Evolutionary conservation across 2,797 vertebrate species (phyloP), one percentile per base, ranked within the genome.

Genomic region (Mormyrus hasselquistii): DNA sequence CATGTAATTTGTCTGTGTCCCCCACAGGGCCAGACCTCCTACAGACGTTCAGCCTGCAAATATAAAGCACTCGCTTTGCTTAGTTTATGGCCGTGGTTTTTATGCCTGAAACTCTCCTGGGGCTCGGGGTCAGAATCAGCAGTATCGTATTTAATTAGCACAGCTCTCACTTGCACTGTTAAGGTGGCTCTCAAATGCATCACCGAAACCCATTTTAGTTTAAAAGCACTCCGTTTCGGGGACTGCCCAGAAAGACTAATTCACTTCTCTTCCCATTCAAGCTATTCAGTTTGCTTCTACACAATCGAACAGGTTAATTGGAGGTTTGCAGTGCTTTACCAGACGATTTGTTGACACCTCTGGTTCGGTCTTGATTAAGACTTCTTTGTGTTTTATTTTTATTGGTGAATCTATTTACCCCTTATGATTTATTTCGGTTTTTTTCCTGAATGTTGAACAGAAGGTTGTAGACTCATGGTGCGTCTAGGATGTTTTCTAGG

Each of bases 91-190:
- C 73, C 19, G 41, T 87, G 73, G 86, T 50, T 59, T 89, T 89
- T 62, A 85, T 19, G 87, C 47, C 76, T 49, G 14, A 7, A 22
- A 22, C 38, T 50, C 53, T 69, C 69, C 50, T 50, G 73, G 89
- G 87, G 69, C 59, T 53, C 59, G 19, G 16, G 59, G 87, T 22
- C 25, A 88, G 55, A 85, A 69, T 90, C 84, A 79, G 87, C 62
- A 55, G 76, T 69, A 79, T 22, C 83, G 79, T 88, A 69, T 90
- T 90, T 85, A 90, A 90, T 90, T 88, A 90, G 87, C 57, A 62
- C 29, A 25, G 59, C 87, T 85, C 55, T 65, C 57, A 55, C 79
- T 90, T 65, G 73, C 83, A 29, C 55, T 19, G 34, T 73, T 49
- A 59, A 89, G 86, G 87, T 22, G 44, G 53, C 52, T 50, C 34